phyloP scores from a whole-genome alignment of 2,113 vertebrate species.

The Lonchura striata region DNA sequence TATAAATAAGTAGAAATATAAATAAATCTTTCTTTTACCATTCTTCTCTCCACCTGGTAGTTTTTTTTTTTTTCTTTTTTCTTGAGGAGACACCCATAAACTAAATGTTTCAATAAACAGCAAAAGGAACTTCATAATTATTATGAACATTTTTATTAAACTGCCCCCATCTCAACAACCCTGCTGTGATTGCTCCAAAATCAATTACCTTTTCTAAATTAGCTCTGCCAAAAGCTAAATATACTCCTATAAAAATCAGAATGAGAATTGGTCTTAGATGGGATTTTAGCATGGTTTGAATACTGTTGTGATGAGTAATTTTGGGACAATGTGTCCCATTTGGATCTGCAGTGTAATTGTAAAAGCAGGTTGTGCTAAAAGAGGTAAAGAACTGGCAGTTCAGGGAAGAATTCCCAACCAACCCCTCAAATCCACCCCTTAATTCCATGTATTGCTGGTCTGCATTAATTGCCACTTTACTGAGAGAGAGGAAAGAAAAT shows the following conservation, averaged over 20 bases:
- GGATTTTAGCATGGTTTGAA: not conserved
- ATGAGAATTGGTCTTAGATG: not conserved
- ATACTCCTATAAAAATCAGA: not conserved
- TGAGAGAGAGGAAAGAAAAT: not conserved
- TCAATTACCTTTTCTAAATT: conserved; percentile 18
- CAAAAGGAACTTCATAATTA: conserved; percentile 19
- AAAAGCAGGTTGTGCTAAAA: not conserved
- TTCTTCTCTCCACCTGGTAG: not conserved
- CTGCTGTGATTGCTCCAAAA: not conserved
- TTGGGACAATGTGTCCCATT: not conserved
- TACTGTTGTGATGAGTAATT: not conserved
- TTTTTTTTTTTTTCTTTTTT: not conserved
- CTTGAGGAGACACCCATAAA: not conserved
- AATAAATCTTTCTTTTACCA: not conserved
- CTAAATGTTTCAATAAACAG: not conserved
- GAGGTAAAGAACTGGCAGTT: not conserved
- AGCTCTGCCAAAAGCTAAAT: conserved; percentile 40
- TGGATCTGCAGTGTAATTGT: not conserved
- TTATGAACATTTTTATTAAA: conserved; percentile 13
- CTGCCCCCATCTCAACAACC: not conserved
- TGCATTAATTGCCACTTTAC: not conserved
- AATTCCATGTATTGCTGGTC: not conserved
- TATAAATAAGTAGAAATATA: not conserved
- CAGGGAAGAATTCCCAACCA: not conserved
- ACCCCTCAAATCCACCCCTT: not conserved